A percentile compares a stretch with the other conserved stretches of the same genome.
Conservation (phyloP, 2,797 vertebrate genomes). For the Adrianichthys oophorus region DNA sequence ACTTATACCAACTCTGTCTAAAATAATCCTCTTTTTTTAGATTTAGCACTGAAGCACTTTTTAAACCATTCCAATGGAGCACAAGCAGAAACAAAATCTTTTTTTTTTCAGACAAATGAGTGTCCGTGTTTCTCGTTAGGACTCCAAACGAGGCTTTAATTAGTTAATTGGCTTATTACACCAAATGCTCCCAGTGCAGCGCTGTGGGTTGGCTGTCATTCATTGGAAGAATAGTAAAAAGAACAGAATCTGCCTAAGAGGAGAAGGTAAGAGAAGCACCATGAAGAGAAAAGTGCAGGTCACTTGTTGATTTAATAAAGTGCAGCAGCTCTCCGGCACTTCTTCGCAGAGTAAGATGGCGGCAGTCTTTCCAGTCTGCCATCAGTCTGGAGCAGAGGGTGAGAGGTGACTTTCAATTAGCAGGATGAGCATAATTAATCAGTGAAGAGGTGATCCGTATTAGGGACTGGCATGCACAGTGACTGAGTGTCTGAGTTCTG, state of each 20-base stretch:
- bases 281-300: constrained; percentile 25
- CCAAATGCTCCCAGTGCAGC: constrained; percentile 70
- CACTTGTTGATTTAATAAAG: constrained; percentile 60
- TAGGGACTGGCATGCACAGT: constrained; percentile 55
- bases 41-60: constrained; percentile 51
- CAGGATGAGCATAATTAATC: constrained; percentile 75
- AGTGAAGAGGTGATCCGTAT: constrained; percentile 68
- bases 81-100: constrained; percentile 32
- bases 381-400: constrained; percentile 48
- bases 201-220: constrained; percentile 73
- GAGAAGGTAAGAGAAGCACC: constrained; percentile 13
- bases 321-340: constrained; percentile 49
- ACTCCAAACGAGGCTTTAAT: constrained; percentile 77
- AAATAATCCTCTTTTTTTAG: constrained; percentile 46
- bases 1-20: constrained; percentile 23
- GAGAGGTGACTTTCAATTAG: constrained; percentile 79
- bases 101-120: constrained; percentile 77
- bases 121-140: constrained; percentile 76
- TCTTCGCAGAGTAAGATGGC: constrained; percentile 42
- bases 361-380: constrained; percentile 40
- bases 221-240: constrained; percentile 45
- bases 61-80: constrained; percentile 37
- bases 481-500: constrained; percentile 51
- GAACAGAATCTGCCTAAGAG: constrained; percentile 14
- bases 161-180: constrained; percentile 81